Evolutionary conservation across 2,888 invertebrate genomes (phyloP), one percentile per base, ranked within the genome.

Genomic region (Parasteatoda lunata): DNA sequence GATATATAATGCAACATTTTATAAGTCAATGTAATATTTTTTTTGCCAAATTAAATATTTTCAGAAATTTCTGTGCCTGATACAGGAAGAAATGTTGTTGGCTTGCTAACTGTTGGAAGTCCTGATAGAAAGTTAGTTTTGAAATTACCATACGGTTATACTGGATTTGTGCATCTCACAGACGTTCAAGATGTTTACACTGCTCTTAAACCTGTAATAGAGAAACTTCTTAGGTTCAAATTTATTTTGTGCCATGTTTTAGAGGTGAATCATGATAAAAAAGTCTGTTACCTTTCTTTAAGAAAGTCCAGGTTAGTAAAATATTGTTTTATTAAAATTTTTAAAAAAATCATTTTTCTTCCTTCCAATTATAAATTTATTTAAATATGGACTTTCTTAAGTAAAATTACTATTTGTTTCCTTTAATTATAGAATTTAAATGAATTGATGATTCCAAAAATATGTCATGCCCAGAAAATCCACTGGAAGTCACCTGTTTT

Each of bases 211-310:
- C 8, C 11, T 11, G n/a, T 52, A 5, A 13, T 80, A 3, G 52
- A 51, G 11, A 79, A 79, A 76, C 71, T 13, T 49, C 47, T 11
- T 2, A 76, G 48, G 8, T 15, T 80, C 15, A 69, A 52, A 9
- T 85, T 71, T 52, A 64, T 85, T 45, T 49, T 71, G 1, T 79
- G 85, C 15, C 80, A 80, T 76, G 69, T 84, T 11, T n/a, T 85
- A 7, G 79, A 80, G 48, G 85, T 75, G 15, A 79, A 85, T 48
- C 69, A 70, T 15, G 8, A 15, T 3, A 71, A 59, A 5, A 80
- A 80, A 15, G 65, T 15, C 51, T 85, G 85, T 45, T 3, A 9
- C 3, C 48, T 80, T 4, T 80, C 85, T 7, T 71, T 85, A 51
- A 75, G 79, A 30, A 85, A 80, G n/a, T 70, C 85, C 15, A 85